A percentile compares a stretch with the other conserved stretches of the same genome.
Conservation (phyloP, 1,140 invertebrate genomes). For the Pogonomyrmex barbatus region DNA sequence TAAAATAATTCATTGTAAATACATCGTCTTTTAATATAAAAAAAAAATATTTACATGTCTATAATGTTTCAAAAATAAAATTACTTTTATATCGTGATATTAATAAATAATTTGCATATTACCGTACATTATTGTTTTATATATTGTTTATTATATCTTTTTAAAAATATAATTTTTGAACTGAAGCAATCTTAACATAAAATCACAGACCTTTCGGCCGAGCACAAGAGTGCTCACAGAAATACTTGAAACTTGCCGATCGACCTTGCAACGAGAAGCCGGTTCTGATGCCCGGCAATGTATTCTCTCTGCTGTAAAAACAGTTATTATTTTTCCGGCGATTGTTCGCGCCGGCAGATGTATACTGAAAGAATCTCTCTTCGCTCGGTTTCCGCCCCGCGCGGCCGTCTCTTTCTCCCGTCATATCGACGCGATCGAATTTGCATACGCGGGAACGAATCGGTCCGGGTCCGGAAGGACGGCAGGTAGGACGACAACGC, state of each 20-base stretch:
- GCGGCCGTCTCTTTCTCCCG: constrained; percentile 42
- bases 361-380: constrained; percentile 75
- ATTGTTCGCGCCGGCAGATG: constrained; percentile 82
- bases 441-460: constrained; percentile 83
- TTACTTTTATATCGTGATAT: background rate
- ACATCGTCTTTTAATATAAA: background rate
- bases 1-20: too few species aligned
- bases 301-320: constrained; percentile 81
- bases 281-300: constrained; percentile 73
- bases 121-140: background rate
- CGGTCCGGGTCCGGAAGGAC: constrained; percentile 74
- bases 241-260: constrained; percentile 45
- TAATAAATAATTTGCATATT: constrained; percentile 1
- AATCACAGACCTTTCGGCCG: constrained; percentile 13
- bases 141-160: too few species aligned
- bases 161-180: background rate
- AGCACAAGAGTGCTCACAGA: constrained; percentile 28
- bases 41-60: background rate
- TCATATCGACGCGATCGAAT: constrained; percentile 70
- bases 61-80: background rate
- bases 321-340: constrained; percentile 83
- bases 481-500: constrained; percentile 83
- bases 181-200: background rate
- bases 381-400: constrained; percentile 56
- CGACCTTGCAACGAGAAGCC: constrained; percentile 60